phyloP scores from a whole-genome alignment of 2,113 vertebrate species.

The Rhadina sibilatrix region DNA sequence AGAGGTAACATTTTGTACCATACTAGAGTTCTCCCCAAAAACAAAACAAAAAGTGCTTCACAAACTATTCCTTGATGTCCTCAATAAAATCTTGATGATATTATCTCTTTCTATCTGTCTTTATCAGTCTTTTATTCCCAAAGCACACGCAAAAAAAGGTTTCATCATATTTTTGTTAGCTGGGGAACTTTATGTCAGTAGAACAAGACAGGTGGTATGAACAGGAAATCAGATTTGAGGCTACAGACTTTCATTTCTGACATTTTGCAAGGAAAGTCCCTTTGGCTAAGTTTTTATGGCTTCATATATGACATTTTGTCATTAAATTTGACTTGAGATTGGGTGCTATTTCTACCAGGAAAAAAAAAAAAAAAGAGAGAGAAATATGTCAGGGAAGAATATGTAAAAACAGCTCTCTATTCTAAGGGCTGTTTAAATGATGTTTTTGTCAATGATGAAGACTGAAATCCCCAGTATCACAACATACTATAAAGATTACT shows the following conservation, averaged over 20 bases:
- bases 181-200: background rate
- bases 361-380: background rate
- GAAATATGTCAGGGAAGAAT: background rate
- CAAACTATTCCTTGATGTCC: background rate
- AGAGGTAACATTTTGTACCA: background rate
- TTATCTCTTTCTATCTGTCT: background rate
- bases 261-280: constrained; percentile 30
- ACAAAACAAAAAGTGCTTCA: background rate
- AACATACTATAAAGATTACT: background rate
- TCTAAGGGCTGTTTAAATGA: background rate
- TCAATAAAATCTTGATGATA: background rate
- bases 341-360: background rate
- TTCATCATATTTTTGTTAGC: background rate
- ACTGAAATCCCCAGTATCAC: background rate
- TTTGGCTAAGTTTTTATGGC: constrained; percentile 25
- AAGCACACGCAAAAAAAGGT: background rate
- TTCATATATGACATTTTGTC: constrained; percentile 56
- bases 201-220: background rate
- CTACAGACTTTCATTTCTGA: constrained; percentile 30
- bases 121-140: background rate
- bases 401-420: background rate
- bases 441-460: background rate
- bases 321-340: constrained; percentile 38
- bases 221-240: constrained; percentile 24
- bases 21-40: background rate